Conservation (phyloP, 2,113 vertebrate species). For the Stictonetta naevosa region DNA sequence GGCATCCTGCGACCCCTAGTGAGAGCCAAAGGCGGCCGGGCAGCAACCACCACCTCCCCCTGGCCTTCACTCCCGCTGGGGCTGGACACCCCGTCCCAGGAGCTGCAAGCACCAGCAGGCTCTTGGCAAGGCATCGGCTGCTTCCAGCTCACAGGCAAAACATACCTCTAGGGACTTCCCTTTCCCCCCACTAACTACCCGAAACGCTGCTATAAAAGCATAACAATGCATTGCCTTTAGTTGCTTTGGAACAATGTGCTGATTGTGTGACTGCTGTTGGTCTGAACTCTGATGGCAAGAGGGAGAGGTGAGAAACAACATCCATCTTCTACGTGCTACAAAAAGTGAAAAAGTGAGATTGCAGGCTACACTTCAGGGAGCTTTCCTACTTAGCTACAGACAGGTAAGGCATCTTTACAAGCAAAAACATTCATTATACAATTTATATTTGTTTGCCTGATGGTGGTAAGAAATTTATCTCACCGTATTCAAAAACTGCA, state of each 20-base stretch:
- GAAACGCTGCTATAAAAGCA: background rate
- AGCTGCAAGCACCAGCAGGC: background rate
- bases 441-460: background rate
- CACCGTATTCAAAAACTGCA: background rate
- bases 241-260: background rate
- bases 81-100: background rate
- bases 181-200: background rate
- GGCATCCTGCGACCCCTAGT: conserved; percentile 80
- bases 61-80: background rate
- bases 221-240: rapidly evolving
- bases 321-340: background rate
- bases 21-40: conserved; percentile 59
- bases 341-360: background rate
- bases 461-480: background rate
- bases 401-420: background rate
- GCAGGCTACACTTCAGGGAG: background rate
- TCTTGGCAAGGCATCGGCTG: background rate
- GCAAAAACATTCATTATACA: rapidly evolving
- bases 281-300: background rate
- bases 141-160: background rate
- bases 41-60: background rate
- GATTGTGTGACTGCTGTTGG: background rate
- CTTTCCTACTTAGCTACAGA: background rate
- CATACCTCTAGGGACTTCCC: background rate
- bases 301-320: background rate